Evolutionary conservation across 2,113 vertebrate genomes (phyloP).

Genomic region (Camarhynchus parvulus): DNA sequence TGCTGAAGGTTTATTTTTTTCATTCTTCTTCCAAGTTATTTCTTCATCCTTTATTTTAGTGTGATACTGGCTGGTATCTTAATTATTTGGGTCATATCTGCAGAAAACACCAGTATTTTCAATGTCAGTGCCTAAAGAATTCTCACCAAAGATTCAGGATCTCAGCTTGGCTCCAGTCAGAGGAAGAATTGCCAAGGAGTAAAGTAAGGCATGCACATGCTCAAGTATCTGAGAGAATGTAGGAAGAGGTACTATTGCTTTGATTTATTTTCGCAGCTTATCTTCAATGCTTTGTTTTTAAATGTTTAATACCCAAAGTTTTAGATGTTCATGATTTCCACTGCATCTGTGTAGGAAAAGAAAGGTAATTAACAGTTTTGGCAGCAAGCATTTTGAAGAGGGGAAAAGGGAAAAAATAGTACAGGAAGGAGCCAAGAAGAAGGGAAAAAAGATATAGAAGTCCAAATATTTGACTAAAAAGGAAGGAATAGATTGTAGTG

Average conservation of each 20-base stretch:
- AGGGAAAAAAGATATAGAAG: fast-evolving
- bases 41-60: background rate
- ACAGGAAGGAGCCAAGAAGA: background rate
- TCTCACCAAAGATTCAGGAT: background rate
- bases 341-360: background rate
- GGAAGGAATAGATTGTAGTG: background rate
- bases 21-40: background rate
- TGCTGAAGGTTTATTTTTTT: background rate
- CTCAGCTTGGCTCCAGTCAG: background rate
- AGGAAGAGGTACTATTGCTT: background rate
- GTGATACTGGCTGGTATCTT: background rate
- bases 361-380: background rate
- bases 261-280: background rate
- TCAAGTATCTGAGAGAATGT: background rate
- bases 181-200: background rate
- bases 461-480: background rate
- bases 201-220: background rate
- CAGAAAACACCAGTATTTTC: background rate
- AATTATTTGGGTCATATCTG: background rate
- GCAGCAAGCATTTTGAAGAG: background rate
- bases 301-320: background rate
- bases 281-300: background rate
- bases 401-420: fast-evolving
- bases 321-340: background rate
- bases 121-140: background rate